Evolutionary conservation across 30 jellyfish, hydroid and myxozoan genomes (phyloP), one percentile per base, ranked within the genome.

Genomic region (Euphysa ruthae): DNA sequence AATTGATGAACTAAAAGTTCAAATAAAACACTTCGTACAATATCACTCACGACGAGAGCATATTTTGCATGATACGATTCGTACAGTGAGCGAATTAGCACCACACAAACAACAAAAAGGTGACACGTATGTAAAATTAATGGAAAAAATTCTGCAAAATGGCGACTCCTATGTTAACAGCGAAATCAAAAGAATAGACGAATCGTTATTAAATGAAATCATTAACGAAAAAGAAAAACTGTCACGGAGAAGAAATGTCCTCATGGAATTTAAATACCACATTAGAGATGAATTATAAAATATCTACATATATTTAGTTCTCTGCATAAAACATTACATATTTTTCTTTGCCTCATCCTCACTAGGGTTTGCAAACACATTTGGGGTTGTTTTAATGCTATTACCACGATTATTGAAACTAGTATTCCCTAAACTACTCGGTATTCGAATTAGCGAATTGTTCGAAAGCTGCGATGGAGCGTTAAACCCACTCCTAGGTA

Each of bases 51-150:
- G 78, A 21, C 93, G 94, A 8, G 93, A 88, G 55, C 63, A 75
- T 55, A 85, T 84, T 6, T 75, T 80, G 16, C 75, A 84, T 10
- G 94, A 79, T 28, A 58, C 94, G 4, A 66, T 88, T 4, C 75
- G 52, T 20, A 62, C 63, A 46, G 73, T 88, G 1, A 89, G 80
- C 26, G 69, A 74, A 15, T 61, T 88, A 34, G 76, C 94, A 49
- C 71, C 97, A 3, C 69, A 73, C 83, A 88, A 75, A 55, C 74
- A 83, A 30, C 32, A 31, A 19, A 68, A 25, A 4, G 97, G 90
- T 12, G 93, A 88, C 33, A 66, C 69, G 43, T 88, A 88, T 52
- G 94, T 88, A 27, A 70, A 79, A 18, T 74, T 88, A 29, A 88
- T 88, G 97, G 50, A 56, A 29, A 57, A 35, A n/a, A 71, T 88